These are phyloP conservation scores for Trichogramma pretiosum DNA, from an alignment of 1,140 invertebrate genomes.

Conservation along the genomic window DNA sequence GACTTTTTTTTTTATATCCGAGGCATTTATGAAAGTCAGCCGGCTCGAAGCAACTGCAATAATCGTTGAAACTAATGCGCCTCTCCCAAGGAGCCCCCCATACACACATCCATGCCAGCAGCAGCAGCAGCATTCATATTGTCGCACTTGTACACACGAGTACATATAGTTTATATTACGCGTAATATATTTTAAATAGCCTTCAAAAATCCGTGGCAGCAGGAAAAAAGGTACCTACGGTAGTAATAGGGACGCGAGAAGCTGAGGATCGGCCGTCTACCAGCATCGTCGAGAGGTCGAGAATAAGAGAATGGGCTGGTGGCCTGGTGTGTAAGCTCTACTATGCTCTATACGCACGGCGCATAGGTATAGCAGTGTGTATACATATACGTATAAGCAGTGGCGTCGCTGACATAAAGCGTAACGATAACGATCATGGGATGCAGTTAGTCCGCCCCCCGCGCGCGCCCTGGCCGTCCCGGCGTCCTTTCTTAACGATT, in stretches of 20 bases:
- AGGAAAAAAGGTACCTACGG: too few relatives aligned
- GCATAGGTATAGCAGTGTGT: slow-evolving; percentile 16
- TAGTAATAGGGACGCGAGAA: neutral
- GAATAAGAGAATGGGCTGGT: neutral
- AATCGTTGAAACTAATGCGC: slow-evolving; percentile 45
- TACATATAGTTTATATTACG: neutral
- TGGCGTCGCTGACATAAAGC: slow-evolving; percentile 41
- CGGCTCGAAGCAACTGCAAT: slow-evolving; percentile 44
- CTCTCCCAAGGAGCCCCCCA: slow-evolving; percentile 18
- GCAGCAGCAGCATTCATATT: too few relatives aligned
- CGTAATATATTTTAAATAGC: too few relatives aligned
- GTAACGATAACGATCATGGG: slow-evolving; percentile 49
- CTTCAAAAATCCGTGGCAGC: too few relatives aligned
- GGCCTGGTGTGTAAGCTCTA: too few relatives aligned
- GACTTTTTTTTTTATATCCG: too few relatives aligned
- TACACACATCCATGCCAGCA: neutral
- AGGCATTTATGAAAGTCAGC: slow-evolving; percentile 43
- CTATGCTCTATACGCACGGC: too few relatives aligned
- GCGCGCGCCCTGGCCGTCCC: slow-evolving; percentile 21
- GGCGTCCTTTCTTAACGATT: slow-evolving; percentile 47
- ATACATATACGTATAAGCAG: slow-evolving; percentile 26
- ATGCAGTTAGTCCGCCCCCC: slow-evolving; percentile 36
- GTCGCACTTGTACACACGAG: neutral
- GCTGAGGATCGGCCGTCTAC: neutral
- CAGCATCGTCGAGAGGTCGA: neutral